Evolutionary conservation across 2,113 vertebrate species (phyloP), one percentile per base, ranked within the genome.

Genomic region (Panthera uncia): DNA sequence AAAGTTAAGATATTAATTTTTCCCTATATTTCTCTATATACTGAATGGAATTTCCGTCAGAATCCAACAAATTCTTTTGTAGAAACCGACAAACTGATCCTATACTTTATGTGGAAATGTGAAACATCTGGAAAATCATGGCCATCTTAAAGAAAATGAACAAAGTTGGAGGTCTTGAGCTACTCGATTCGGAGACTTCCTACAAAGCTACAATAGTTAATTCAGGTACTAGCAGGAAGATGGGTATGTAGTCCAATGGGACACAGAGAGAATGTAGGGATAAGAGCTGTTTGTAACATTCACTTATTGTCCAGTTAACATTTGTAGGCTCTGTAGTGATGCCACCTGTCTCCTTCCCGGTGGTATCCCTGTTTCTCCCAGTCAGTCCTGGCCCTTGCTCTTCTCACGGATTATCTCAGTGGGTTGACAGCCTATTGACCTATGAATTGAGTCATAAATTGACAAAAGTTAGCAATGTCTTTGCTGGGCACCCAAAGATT

Each of bases 261-360:
- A 12, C 41, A 2, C 1, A 25, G 27, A 13, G 68, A 25, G 9
- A 7, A 16, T 10, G 27, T 2, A 5, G 27, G 23, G 25, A 19
- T 1, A 18, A 23, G 19, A 57, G 8, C 4, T 16, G 4, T 2
- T 68, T 11, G 0, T 15, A 0, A 1, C 0, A 36, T 0, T 8
- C 33, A 7, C 27, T 19, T 2, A 4, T 6, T 3, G 19, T 5
- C 55, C 45, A 1, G 2, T 2, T 7, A 7, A 0, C 8, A 4
- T 13, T 68, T 8, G n/a, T 55, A 16, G 31, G 18, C 4, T 31
- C 61, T 48, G 45, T 2, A 14, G 27, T 11, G 55, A 5, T 33
- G 4, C 6, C 27, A 0, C 45, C 23, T 12, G 3, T 15, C 15
- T 81, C 36, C 33, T 8, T 48, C 50, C 41, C 38, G 41, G 12